These are phyloP conservation scores for Lynx canadensis DNA, from an alignment of 2,113 vertebrate genomes.

Conservation along the genomic window DNA sequence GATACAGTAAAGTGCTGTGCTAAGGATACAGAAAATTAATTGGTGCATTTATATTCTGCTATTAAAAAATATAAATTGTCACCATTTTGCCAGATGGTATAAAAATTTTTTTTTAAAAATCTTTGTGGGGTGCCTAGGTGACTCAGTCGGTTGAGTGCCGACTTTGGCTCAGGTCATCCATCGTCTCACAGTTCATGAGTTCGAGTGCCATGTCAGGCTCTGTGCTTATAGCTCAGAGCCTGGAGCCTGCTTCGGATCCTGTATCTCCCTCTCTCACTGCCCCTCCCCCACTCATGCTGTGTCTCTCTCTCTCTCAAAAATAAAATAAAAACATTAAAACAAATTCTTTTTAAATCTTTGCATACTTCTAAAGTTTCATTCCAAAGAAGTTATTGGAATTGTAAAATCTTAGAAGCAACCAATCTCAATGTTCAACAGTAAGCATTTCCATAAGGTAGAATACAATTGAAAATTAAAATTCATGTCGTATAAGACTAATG, in stretches of 20 bases:
- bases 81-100: background rate
- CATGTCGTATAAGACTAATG: background rate
- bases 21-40: background rate
- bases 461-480: conserved; percentile 26
- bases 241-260: too few species aligned
- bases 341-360: background rate
- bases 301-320: too few species aligned
- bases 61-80: background rate
- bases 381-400: background rate
- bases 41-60: background rate
- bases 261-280: too few species aligned
- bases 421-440: background rate
- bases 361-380: background rate
- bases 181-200: too few species aligned
- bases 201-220: too few species aligned
- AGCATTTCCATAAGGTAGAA: conserved; percentile 21
- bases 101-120: background rate
- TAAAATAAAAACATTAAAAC: background rate
- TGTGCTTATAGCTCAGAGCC: too few species aligned
- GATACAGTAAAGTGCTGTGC: background rate
- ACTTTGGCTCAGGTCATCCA: too few species aligned
- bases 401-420: background rate
- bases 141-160: too few species aligned
- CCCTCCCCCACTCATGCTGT: too few species aligned
- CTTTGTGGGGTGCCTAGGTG: too few species aligned